These are phyloP conservation scores for Axea sp. DNA, from an alignment of 2,888 invertebrate genomes.

Conservation along the genomic window DNA sequence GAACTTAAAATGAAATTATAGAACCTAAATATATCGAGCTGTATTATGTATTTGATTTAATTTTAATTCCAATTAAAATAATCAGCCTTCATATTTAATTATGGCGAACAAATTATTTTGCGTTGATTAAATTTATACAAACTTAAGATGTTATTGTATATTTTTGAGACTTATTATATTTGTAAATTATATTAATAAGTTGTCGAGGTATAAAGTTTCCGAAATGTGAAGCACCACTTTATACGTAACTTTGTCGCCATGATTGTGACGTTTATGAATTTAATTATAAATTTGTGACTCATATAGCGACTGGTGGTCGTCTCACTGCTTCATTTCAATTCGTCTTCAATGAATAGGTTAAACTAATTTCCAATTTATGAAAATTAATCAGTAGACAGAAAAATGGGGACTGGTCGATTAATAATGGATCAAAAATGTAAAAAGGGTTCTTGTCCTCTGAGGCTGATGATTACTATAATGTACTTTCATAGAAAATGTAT, in stretches of 20 bases:
- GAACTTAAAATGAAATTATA: too few species aligned
- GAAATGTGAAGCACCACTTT: slow-evolving; percentile 25
- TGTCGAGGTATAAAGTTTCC: slow-evolving; percentile 41
- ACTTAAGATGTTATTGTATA: slow-evolving; percentile 18
- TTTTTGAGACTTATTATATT: slow-evolving; percentile 30
- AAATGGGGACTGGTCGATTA: slow-evolving; percentile 5
- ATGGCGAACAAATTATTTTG: too few species aligned
- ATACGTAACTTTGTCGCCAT: slow-evolving; percentile 28
- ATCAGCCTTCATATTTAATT: too few species aligned
- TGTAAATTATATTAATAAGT: slow-evolving; percentile 46
- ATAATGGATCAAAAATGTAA: too few species aligned
- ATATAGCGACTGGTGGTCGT: slow-evolving; percentile 13
- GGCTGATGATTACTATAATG: too few species aligned
- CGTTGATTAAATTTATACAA: slow-evolving; percentile 5
- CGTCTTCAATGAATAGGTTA: slow-evolving; percentile 51
- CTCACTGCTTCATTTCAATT: slow-evolving; percentile 32
- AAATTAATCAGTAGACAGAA: slow-evolving; percentile 6
- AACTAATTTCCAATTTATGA: slow-evolving; percentile 40
- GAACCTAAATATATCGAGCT: too few species aligned
- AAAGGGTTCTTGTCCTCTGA: too few species aligned
- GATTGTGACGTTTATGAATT: slow-evolving; percentile 53
- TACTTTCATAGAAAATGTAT: too few species aligned
- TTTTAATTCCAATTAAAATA: too few species aligned
- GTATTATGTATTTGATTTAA: too few species aligned
- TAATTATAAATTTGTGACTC: slow-evolving; percentile 54